Evolutionary conservation across 2,797 vertebrate genomes (phyloP).

Genomic region (Cyprinodon diabolis): DNA sequence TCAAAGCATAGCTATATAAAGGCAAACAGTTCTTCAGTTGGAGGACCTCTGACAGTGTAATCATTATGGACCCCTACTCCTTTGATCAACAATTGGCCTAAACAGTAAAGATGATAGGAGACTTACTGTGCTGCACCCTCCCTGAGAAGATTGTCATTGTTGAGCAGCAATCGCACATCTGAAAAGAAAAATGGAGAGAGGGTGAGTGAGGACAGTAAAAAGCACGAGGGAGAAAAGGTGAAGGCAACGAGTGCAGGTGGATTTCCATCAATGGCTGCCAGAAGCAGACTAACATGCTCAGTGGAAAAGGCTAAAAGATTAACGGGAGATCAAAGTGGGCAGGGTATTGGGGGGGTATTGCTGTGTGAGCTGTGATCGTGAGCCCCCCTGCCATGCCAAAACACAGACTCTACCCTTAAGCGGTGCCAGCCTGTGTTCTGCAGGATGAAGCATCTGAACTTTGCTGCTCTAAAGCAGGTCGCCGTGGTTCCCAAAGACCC

Average conservation of each 20-base stretch:
- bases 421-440: slow-evolving; percentile 19
- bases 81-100: not conserved
- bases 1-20: not conserved
- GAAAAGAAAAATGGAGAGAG: slow-evolving; percentile 35
- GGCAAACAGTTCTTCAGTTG: not conserved
- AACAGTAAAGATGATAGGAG: not conserved
- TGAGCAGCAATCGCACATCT: slow-evolving; percentile 97
- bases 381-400: slow-evolving; percentile 12
- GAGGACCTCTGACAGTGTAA: not conserved
- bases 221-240: not conserved
- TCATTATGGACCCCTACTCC: not conserved
- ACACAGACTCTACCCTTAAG: slow-evolving; percentile 9
- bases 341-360: slow-evolving; percentile 20
- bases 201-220: slow-evolving; percentile 2
- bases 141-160: slow-evolving; percentile 98
- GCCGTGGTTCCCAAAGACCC: not conserved
- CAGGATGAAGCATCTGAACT: slow-evolving; percentile 12
- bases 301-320: slow-evolving; percentile 44
- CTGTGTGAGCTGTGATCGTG: not conserved
- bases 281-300: slow-evolving; percentile 50
- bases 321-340: slow-evolving; percentile 47
- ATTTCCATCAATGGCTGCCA: slow-evolving; percentile 25
- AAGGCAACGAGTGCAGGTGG: not conserved
- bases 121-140: slow-evolving; percentile 97
- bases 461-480: slow-evolving; percentile 4